A percentile compares a stretch with the other conserved stretches of the same genome.
These are phyloP conservation scores for Diarsia mendica DNA, from an alignment of 2,888 invertebrate genomes.

Conservation along the genomic window DNA sequence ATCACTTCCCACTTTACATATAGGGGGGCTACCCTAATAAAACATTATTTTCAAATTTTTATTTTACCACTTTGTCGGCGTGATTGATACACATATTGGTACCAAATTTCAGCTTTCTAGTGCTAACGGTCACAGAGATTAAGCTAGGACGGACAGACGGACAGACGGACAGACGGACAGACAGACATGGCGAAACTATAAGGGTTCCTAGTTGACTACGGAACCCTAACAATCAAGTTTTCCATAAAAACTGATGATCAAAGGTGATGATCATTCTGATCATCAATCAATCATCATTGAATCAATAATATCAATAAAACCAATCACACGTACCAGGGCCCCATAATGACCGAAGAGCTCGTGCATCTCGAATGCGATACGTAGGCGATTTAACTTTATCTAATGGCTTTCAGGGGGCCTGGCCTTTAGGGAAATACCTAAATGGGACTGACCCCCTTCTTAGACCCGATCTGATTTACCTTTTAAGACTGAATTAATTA, in stretches of 20 bases:
- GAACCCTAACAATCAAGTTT: neutral
- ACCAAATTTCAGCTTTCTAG: too few relatives aligned
- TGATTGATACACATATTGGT: too few relatives aligned
- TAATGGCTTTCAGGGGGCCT: conserved; percentile 46
- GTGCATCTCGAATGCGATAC: conserved; percentile 29
- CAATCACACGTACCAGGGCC: conserved; percentile 62
- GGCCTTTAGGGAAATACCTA: conserved; percentile 55
- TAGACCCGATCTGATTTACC: conserved; percentile 10
- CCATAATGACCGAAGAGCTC: conserved; percentile 49
- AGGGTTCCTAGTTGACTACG: too few relatives aligned
- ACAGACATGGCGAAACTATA: too few relatives aligned
- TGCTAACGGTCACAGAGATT: too few relatives aligned
- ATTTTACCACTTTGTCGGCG: too few relatives aligned
- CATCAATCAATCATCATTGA: conserved; percentile 46
- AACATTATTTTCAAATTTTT: too few relatives aligned
- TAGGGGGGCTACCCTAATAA: too few relatives aligned
- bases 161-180: too few relatives aligned
- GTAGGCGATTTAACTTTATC: conserved; percentile 52
- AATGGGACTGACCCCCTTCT: conserved; percentile 38
- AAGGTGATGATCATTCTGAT: conserved; percentile 23
- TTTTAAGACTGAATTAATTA: conserved; percentile 18
- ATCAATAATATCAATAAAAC: conserved; percentile 47
- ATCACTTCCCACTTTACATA: too few relatives aligned
- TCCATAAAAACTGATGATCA: conserved; percentile 13
- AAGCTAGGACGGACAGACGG: too few relatives aligned